Evolutionary conservation across 2,797 vertebrate genomes (phyloP), one percentile per base, ranked within the genome.

Genomic region (Anas acuta): DNA sequence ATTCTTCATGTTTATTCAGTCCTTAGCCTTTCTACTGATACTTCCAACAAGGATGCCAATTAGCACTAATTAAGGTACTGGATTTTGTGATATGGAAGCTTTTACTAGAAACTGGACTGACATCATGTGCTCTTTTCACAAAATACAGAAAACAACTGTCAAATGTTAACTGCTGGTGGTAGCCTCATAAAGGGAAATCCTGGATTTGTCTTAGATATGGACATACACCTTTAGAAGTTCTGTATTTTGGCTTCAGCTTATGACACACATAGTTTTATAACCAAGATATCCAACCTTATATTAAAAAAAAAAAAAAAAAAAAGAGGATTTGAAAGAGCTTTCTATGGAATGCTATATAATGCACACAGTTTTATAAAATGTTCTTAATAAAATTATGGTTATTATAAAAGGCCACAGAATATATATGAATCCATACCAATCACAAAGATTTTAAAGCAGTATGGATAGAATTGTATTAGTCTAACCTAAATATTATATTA

Each of bases 31-130:
- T 91, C 91, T 78, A 73, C 62, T 85, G 90, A 90, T 82, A 92
- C 70, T 67, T 93, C 72, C 70, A 96, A 91, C 70, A 91, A 91
- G 32, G 47, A 84, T 84, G 62, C 32, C 88, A 96, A 94, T 96
- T 90, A 94, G 66, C 28, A 10, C 73, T 92, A 92, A 93, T 84
- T 93, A 91, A 92, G 57, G 86, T 65, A 88, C 60, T 45, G 49
- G 39, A 73, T 81, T 92, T 82, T 93, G 49, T 77, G 53, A 72
- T 89, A 75, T 66, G 54, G 80, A 93, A 76, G 22, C 23, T 45
- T 86, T 76, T 84, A 79, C 61, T 47, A 87, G 60, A 86, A 82
- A 90, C 39, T 57, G 54, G 71, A 89, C 39, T 74, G 73, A 89
- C 47, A 90, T 70, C 66, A 84, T 71, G 47, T 4, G 3, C 1